These are phyloP conservation scores for Himalopsyche kuldschensis DNA, from an alignment of 2,888 invertebrate species.

Conservation along the genomic window DNA sequence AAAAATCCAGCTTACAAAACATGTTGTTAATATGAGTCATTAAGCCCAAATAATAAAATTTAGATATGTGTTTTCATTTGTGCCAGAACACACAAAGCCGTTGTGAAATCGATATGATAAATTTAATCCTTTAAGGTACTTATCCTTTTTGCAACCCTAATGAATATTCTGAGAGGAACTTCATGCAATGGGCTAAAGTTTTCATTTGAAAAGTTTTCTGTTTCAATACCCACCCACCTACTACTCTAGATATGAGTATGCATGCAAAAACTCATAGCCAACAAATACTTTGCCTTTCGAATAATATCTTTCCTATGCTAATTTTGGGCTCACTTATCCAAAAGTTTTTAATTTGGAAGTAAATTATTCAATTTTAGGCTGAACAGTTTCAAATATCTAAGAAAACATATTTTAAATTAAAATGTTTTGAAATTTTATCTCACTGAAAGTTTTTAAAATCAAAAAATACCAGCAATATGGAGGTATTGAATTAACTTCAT, in stretches of 20 bases:
- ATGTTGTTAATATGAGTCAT: no score
- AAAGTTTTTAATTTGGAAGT: conserved; percentile 1
- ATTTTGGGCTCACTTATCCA: background rate
- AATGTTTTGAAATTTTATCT: background rate
- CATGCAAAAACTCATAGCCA: background rate
- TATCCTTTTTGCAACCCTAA: background rate
- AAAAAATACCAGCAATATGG: no score
- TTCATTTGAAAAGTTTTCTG: conserved; percentile 28
- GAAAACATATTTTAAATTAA: background rate
- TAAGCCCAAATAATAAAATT: background rate
- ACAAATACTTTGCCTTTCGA: background rate
- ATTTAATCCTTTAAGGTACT: background rate
- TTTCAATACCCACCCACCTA: background rate
- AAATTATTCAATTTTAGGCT: background rate
- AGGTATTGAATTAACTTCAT: no score
- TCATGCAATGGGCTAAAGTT: conserved; percentile 19
- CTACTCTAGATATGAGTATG: background rate
- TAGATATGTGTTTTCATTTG: background rate
- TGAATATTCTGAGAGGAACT: background rate
- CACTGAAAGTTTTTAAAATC: background rate
- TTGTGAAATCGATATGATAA: background rate
- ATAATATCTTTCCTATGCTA: conserved; percentile 1
- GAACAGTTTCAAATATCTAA: background rate
- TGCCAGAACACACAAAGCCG: background rate
- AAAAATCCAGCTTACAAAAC: no score